Base-by-base conservation (phyloP, 92 coral and sea anemone genomes). In the Metridium senile region DNA sequence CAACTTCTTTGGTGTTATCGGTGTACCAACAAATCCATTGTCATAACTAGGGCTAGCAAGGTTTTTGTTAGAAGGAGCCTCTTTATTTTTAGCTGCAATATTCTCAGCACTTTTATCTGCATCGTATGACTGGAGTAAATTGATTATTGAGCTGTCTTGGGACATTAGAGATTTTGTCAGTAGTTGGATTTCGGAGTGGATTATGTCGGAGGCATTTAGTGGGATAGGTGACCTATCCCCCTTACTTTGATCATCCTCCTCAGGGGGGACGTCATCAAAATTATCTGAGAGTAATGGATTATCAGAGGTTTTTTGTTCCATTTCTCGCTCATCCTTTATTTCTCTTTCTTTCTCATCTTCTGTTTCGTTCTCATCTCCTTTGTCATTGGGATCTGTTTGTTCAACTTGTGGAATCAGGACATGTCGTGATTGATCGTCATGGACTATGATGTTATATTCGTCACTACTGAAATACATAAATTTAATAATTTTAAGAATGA, bases 111-210 rank as follows among this genome's bases (percentile, higher is more conserved):
- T 66, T 69, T 68, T 70, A 13, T 71, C 72, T 0, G 83, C 53
- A 26, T 71, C 87, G 47, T 77, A 79, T 22, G 80, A 66, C 21
- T 78, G 71, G 33, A 88, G 61, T 11, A 88, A 32, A 58, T 71
- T 80, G 43, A 88, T 78, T 13, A 88, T 72, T 18, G 79, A 82
- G 33, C 76, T 64, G 61, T 76, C 86, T 34, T 85, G 89, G 51
- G 64, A 23, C 62, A 84, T 82, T 29, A 88, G 31, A 11, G 66
- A 66, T 28, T 75, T 68, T 19, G 93, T 88, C 52, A 88, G 27
- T 62, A 70, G 78, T 57, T 76, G 89, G 56, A 88, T 88, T 72
- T 84, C 81, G 6, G 86, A 84, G 74, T 88, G 93, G 61, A 88
- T 88, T 16, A 74, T 68, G 57, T 66, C 84, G 0, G 79, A 66